These are phyloP conservation scores for Panthera tigris DNA, from an alignment of 2,113 vertebrate species.

Conservation along the genomic window DNA sequence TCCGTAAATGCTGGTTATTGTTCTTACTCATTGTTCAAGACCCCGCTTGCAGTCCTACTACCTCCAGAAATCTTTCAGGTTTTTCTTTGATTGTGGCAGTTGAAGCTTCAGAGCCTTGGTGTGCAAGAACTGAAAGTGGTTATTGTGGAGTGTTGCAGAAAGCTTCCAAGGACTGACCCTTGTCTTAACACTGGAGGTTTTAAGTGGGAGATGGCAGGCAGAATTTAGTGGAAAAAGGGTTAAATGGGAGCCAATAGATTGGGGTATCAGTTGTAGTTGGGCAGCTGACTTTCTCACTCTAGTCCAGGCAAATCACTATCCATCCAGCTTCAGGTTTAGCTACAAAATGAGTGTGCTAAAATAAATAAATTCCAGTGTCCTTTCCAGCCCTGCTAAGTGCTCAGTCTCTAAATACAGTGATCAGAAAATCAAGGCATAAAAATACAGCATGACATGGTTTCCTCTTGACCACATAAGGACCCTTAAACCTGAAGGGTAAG, in stretches of 20 bases:
- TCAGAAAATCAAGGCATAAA: not conserved
- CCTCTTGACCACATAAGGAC: not conserved
- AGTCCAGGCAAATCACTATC: not conserved
- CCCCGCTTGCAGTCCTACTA: not conserved
- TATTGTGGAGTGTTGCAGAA: not conserved
- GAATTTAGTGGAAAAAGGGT: not conserved
- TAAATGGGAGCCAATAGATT: not conserved
- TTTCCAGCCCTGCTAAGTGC: not conserved
- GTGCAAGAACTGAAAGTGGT: not conserved
- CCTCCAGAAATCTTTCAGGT: not conserved
- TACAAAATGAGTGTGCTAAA: not conserved
- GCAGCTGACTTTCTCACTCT: not conserved
- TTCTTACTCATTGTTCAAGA: not conserved
- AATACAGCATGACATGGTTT: not conserved
- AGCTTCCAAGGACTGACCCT: not conserved
- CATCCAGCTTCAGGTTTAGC: not conserved
- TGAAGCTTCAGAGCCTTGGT: not conserved
- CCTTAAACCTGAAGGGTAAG: not conserved
- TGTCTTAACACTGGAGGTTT: not conserved
- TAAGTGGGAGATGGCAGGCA: not conserved
- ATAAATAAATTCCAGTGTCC: not conserved
- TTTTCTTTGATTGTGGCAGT: not conserved
- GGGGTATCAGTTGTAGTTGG: not conserved
- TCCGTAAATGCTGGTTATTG: not conserved
- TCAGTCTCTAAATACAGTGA: conserved; percentile 24